Percentiles rank a stretch among this genome's conserved stretches.
These are phyloP conservation scores for Anoncus sp. DNA, from an alignment of 2,888 invertebrate genomes.

Conservation along the genomic window DNA sequence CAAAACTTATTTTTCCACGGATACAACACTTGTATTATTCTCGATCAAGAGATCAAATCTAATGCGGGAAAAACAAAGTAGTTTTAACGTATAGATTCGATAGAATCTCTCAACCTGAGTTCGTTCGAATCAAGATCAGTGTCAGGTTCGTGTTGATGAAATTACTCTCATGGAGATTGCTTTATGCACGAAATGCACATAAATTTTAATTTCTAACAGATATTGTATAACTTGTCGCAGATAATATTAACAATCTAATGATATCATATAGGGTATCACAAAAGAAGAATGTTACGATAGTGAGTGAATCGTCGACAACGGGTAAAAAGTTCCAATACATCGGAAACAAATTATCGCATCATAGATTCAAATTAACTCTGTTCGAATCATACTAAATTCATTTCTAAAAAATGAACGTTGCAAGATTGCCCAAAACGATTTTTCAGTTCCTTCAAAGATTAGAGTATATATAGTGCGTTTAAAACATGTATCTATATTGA, in stretches of 20 bases:
- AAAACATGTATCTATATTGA: conserved; percentile 52
- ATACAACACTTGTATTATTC: not conserved
- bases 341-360: not conserved
- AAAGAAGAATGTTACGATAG: no score
- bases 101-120: not conserved
- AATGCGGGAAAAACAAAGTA: no score
- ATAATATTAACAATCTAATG: no score
- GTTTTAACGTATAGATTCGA: not conserved
- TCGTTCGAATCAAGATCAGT: not conserved
- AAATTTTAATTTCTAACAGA: no score
- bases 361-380: no score
- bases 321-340: not conserved
- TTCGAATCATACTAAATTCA: not conserved
- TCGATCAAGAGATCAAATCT: no score
- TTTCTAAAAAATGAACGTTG: not conserved
- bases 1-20: no score
- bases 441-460: no score
- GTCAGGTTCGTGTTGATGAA: not conserved
- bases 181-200: not conserved
- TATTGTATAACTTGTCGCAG: no score
- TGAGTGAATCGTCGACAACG: no score
- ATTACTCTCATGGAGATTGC: not conserved
- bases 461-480: no score
- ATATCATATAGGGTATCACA: no score
- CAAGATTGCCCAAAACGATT: conserved; percentile 15